Evolutionary conservation across 1,140 invertebrate genomes (phyloP).

Genomic region (Cepaea nemoralis): DNA sequence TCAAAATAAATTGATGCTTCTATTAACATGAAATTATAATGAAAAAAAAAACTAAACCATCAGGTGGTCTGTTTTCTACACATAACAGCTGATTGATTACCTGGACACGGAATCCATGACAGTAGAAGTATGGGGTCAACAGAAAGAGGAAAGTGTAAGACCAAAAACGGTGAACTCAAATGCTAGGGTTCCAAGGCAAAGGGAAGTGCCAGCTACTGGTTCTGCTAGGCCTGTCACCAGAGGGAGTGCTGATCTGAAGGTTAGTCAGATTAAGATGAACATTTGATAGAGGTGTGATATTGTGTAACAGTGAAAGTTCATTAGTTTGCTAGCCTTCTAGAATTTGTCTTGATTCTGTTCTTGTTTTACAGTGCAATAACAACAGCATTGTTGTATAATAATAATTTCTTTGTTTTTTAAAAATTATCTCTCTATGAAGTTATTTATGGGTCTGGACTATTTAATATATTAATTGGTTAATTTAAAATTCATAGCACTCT

Average conservation of each 20-base stretch:
- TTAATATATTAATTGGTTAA: no score
- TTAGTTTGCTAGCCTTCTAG: neutral
- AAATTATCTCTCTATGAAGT: no score
- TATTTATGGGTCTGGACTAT: no score
- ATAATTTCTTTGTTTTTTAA: no score
- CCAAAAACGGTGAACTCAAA: conserved; percentile 23
- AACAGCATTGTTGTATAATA: no score
- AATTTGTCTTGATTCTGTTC: neutral
- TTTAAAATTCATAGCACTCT: no score
- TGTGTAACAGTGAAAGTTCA: neutral
- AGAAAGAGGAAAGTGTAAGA: conserved; percentile 61
- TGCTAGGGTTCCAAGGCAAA: conserved; percentile 48
- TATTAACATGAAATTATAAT: no score
- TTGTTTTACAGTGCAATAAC: no score
- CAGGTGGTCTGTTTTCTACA: no score
- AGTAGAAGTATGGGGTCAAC: conserved; percentile 75
- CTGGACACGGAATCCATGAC: conserved; percentile 72
- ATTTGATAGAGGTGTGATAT: neutral
- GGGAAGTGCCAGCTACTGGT: conserved; percentile 40
- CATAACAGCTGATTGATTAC: conserved; percentile 73
- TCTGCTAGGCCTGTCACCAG: neutral
- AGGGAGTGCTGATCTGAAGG: neutral
- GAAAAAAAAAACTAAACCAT: no score
- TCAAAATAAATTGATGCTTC: no score
- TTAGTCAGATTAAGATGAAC: neutral